phyloP scores from a whole-genome alignment of 2,113 vertebrate genomes.

The Phodopus roborovskii region DNA sequence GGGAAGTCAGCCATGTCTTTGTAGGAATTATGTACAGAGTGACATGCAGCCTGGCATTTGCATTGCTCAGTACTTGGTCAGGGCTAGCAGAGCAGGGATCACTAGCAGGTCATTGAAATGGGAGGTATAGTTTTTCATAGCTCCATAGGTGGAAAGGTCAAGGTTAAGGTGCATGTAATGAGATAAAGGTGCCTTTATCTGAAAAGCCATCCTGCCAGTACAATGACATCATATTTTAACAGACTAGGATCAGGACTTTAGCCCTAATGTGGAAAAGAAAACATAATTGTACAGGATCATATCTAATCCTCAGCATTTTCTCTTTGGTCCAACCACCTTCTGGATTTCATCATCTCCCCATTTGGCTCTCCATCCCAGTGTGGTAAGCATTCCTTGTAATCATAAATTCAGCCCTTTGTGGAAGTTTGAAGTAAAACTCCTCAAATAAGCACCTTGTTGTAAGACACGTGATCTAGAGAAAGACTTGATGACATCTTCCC shows the following conservation, averaged over 20 bases:
- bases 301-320: background rate
- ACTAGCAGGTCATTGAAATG: background rate
- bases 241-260: background rate
- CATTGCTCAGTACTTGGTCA: background rate
- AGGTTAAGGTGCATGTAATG: background rate
- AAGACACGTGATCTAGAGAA: background rate
- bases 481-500: background rate
- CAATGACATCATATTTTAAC: background rate
- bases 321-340: background rate
- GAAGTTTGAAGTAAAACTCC: background rate
- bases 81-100: background rate
- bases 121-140: background rate
- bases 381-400: background rate
- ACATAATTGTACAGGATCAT: background rate
- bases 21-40: too few species aligned
- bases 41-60: background rate
- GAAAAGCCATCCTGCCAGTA: background rate
- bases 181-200: background rate
- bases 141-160: background rate
- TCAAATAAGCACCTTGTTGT: background rate
- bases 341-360: background rate
- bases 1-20: background rate
- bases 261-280: too few species aligned
- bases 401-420: background rate
- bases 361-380: background rate